Percentiles rank a stretch among this genome's conserved stretches.
Conservation (phyloP, 2,888 invertebrate genomes). For the Muscina levida region DNA sequence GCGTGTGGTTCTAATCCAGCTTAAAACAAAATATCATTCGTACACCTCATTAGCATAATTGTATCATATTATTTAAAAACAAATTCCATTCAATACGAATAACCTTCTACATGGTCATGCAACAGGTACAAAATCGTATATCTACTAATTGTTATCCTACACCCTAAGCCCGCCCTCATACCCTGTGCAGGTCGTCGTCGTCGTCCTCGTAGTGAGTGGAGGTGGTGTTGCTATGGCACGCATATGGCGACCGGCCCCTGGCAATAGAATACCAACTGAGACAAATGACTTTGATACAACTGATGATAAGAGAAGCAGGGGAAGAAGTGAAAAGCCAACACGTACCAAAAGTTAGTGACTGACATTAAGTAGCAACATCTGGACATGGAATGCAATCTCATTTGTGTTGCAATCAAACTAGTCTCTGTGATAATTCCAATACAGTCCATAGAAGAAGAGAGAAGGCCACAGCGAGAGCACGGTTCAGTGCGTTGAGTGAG, state of each 20-base stretch:
- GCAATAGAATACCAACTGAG: slow-evolving; percentile 43
- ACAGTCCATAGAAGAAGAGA: neutral
- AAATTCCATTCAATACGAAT: no score
- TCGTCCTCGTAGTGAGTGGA: slow-evolving; percentile 32
- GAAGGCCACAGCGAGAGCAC: no score
- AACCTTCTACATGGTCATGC: slow-evolving; percentile 2
- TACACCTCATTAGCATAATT: no score
- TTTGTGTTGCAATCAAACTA: slow-evolving; percentile 5
- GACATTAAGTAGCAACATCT: neutral
- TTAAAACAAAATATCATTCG: no score
- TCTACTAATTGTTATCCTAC: no score
- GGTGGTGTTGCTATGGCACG: slow-evolving; percentile 26
- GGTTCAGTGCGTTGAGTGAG: neutral
- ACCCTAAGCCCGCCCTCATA: no score
- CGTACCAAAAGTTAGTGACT: slow-evolving; percentile 13
- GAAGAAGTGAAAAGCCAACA: neutral
- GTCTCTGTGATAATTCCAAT: neutral
- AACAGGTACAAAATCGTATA: slow-evolving; percentile 3
- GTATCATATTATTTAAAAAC: no score
- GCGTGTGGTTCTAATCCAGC: no score
- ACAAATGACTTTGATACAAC: slow-evolving; percentile 39
- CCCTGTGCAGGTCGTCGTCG: no score
- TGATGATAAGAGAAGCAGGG: no score
- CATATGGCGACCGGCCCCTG: slow-evolving; percentile 44
- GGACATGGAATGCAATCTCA: slow-evolving; percentile 4